Conservation (phyloP, 2,797 vertebrate genomes). For the Rhynchonycteris naso region DNA sequence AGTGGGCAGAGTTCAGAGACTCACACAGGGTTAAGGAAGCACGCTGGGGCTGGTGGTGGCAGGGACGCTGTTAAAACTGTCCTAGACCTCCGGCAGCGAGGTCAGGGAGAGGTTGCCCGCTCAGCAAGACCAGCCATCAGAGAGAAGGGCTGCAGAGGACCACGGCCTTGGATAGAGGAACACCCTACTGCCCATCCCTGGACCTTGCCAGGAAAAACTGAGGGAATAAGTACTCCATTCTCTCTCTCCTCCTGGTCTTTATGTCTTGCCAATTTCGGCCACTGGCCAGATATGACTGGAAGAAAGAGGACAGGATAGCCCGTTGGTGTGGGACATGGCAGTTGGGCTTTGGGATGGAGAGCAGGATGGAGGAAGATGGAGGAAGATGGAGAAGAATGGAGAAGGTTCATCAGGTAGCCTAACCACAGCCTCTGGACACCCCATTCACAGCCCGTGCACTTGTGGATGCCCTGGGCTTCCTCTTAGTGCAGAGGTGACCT, state of each 20-base stretch:
- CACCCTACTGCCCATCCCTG: not conserved
- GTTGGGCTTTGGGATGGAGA: not conserved
- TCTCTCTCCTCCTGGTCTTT: not conserved
- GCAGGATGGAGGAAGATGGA: not conserved
- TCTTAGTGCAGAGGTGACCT: not conserved
- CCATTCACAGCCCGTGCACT: accelerated
- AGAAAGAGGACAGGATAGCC: not conserved
- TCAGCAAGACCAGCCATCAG: not conserved
- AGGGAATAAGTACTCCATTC: not conserved
- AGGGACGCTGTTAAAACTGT: no score
- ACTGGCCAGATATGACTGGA: not conserved
- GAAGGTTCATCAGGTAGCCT: not conserved
- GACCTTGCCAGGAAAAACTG: not conserved
- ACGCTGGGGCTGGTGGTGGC: no score
- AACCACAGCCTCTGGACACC: not conserved
- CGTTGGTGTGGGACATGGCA: not conserved
- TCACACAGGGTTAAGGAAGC: not conserved
- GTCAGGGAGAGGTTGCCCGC: no score
- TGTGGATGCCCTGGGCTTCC: not conserved
- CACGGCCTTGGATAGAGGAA: not conserved
- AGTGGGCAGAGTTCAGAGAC: not conserved
- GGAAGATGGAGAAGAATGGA: not conserved
- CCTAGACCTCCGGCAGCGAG: not conserved
- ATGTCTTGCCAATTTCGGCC: not conserved
- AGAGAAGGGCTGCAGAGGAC: not conserved